Conservation (phyloP, 1,140 invertebrate species). For the Brachystomella parvula region DNA sequence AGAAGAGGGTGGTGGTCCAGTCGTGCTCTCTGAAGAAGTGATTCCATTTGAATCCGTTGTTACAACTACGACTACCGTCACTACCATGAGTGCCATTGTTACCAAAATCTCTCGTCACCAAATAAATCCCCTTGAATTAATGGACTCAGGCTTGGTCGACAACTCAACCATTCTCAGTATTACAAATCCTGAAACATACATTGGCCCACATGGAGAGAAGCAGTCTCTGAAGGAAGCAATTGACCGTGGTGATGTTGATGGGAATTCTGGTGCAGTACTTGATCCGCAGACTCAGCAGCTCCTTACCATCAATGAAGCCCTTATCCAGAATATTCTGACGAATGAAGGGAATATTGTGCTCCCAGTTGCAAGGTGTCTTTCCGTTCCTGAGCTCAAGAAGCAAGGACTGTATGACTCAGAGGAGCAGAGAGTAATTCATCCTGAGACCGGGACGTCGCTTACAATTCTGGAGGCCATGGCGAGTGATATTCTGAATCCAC, state of each 20-base stretch:
- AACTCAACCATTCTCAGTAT: conserved; percentile 60
- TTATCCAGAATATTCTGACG: conserved; percentile 76
- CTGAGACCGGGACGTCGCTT: conserved; percentile 69
- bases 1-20: background rate
- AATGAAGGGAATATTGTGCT: conserved; percentile 65
- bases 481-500: conserved; percentile 75
- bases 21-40: conserved; percentile 29
- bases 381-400: conserved; percentile 67
- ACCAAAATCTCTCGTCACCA: conserved; percentile 31
- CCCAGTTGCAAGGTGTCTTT: conserved; percentile 69
- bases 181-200: conserved; percentile 51
- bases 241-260: conserved; percentile 62
- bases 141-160: conserved; percentile 65
- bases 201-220: conserved; percentile 50
- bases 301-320: conserved; percentile 71
- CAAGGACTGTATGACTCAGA: conserved; percentile 73
- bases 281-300: conserved; percentile 71
- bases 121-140: conserved; percentile 54
- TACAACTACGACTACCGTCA: conserved; percentile 34
- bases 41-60: conserved; percentile 31
- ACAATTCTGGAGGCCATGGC: conserved; percentile 71
- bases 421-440: conserved; percentile 76
- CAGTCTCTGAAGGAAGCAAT: conserved; percentile 68
- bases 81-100: conserved; percentile 33
- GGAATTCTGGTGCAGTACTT: conserved; percentile 64